Evolutionary conservation across 2,113 vertebrate genomes (phyloP).

Genomic region (Formicarius rufipectus): DNA sequence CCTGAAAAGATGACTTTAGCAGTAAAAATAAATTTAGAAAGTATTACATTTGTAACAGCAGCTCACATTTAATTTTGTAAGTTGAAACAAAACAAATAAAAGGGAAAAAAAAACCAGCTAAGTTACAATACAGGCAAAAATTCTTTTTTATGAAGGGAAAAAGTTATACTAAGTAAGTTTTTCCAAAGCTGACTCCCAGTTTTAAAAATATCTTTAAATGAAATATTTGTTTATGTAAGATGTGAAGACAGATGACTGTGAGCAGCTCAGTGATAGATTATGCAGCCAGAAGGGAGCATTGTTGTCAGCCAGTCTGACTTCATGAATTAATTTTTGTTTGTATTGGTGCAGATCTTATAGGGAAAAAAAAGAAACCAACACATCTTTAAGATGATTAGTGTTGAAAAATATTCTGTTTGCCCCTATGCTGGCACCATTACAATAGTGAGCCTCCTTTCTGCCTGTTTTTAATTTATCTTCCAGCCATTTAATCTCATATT

Average conservation of each 20-base stretch:
- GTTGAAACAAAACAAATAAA: not conserved
- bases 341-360: not conserved
- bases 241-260: not conserved
- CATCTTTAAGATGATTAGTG: not conserved
- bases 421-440: not conserved
- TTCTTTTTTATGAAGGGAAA: not conserved
- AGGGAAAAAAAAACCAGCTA: not conserved
- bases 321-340: conserved; percentile 24
- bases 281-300: not conserved
- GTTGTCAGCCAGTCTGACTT: conserved; percentile 17
- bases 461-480: conserved; percentile 15
- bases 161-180: not conserved
- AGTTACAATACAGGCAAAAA: not conserved
- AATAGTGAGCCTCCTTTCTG: not conserved
- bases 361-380: not conserved
- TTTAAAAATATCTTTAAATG: not conserved
- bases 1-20: not conserved
- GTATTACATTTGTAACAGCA: not conserved
- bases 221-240: not conserved
- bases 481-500: conserved; percentile 36
- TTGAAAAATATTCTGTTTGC: conserved; percentile 21
- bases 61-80: not conserved
- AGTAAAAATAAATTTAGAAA: not conserved
- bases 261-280: not conserved
- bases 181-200: not conserved